Percentiles rank a stretch among this genome's conserved stretches.
Evolutionary conservation across 1,140 invertebrate species (phyloP).

Genomic region (Rhynchophorus ferrugineus): DNA sequence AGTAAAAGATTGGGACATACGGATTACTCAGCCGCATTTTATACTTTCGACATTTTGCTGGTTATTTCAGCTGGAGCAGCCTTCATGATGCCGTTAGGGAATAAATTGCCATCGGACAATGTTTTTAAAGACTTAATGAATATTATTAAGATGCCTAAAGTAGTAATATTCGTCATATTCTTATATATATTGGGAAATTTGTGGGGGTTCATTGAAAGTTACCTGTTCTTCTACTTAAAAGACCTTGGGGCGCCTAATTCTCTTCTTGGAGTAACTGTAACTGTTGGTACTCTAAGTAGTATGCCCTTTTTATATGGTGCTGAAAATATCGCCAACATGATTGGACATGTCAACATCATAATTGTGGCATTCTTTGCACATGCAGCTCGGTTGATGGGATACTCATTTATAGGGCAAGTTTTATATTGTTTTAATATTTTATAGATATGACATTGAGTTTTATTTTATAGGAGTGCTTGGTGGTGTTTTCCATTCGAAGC

Average conservation of each 20-base stretch:
- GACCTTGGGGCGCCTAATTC: constrained; percentile 73
- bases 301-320: constrained; percentile 74
- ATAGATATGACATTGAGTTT: neutral
- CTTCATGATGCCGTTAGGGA: constrained; percentile 62
- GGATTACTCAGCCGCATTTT: constrained; percentile 71
- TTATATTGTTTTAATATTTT: constrained; percentile 2
- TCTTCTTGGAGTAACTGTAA: constrained; percentile 71
- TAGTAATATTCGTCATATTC: constrained; percentile 68
- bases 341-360: constrained; percentile 75
- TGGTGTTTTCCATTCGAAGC: constrained; percentile 81
- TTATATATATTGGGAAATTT: constrained; percentile 65
- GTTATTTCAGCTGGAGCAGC: constrained; percentile 60
- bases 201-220: constrained; percentile 81
- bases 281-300: constrained; percentile 70
- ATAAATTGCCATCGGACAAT: constrained; percentile 64
- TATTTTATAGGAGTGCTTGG: constrained; percentile 61
- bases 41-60: constrained; percentile 62
- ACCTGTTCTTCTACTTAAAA: constrained; percentile 74
- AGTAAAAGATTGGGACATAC: constrained; percentile 57
- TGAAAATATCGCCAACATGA: constrained; percentile 68
- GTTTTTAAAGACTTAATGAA: constrained; percentile 59
- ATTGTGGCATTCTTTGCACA: constrained; percentile 75
- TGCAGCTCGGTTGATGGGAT: constrained; percentile 67
- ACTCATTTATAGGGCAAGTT: constrained; percentile 71
- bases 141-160: constrained; percentile 64